Evolutionary conservation across 1,140 invertebrate genomes (phyloP).

Genomic region (Pogonognathellus flavescens): DNA sequence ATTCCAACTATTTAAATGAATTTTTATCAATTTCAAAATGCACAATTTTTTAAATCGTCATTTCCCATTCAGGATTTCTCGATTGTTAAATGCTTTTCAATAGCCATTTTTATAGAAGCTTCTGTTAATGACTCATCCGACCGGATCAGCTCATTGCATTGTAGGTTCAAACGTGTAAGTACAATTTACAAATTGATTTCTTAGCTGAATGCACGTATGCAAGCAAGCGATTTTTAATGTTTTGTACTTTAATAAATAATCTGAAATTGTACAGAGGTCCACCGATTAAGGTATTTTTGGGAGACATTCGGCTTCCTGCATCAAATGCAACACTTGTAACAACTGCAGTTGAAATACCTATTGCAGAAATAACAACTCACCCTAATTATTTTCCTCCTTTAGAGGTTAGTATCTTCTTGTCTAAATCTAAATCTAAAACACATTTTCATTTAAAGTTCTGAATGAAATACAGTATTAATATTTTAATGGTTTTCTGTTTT

Average conservation of each 20-base stretch:
- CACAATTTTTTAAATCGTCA: too few species aligned
- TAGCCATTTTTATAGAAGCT: not conserved
- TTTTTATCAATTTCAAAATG: too few species aligned
- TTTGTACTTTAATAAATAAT: too few species aligned
- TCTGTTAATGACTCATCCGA: not conserved
- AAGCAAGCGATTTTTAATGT: not conserved
- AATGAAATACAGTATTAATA: not conserved
- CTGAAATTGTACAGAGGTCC: not conserved
- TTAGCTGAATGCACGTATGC: too few species aligned
- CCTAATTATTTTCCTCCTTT: constrained; percentile 72
- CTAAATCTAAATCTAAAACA: constrained; percentile 23
- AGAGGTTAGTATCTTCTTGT: constrained; percentile 70
- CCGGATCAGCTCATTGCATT: not conserved
- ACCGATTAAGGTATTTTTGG: not conserved
- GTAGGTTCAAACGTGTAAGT: not conserved
- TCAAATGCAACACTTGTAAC: not conserved
- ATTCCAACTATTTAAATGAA: too few species aligned
- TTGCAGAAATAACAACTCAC: constrained; percentile 67
- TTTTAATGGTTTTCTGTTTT: not conserved
- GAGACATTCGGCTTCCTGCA: not conserved
- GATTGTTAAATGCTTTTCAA: not conserved
- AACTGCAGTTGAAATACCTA: not conserved
- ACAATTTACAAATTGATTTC: not conserved
- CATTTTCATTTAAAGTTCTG: too few species aligned
- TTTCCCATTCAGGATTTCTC: too few species aligned